These are phyloP conservation scores for Chelonia mydas DNA, from an alignment of 2,797 vertebrate species.

Conservation along the genomic window DNA sequence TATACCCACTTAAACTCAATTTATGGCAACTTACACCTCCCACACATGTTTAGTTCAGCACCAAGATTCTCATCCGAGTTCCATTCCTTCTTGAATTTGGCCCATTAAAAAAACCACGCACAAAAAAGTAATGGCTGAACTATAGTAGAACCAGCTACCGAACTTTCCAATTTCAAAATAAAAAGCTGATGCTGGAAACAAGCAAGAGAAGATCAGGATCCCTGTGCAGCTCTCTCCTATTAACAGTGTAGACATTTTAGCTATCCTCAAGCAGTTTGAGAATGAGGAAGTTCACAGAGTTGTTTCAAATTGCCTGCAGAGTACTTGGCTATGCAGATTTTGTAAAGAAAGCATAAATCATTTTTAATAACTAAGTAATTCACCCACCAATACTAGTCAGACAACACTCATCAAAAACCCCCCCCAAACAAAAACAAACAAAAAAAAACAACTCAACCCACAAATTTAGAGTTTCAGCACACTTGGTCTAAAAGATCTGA, in stretches of 20 bases:
- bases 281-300: not conserved
- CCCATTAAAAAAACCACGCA: not conserved
- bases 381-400: not conserved
- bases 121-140: not conserved
- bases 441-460: not conserved
- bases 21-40: accelerated
- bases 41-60: not conserved
- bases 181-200: not conserved
- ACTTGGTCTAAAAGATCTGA: not conserved
- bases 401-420: not conserved
- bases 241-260: not conserved
- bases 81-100: not conserved
- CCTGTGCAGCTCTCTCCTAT: not conserved
- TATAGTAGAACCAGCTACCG: not conserved
- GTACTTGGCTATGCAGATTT: accelerated
- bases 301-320: not conserved
- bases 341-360: not conserved
- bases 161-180: not conserved
- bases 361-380: not conserved
- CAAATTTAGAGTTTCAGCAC: not conserved
- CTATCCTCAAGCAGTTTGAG: not conserved
- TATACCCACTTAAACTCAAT: too few species aligned
- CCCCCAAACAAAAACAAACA: not conserved
- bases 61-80: not conserved
- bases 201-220: accelerated